phyloP scores from a whole-genome alignment of 1,140 invertebrate species.

The Scylla paramamosain region DNA sequence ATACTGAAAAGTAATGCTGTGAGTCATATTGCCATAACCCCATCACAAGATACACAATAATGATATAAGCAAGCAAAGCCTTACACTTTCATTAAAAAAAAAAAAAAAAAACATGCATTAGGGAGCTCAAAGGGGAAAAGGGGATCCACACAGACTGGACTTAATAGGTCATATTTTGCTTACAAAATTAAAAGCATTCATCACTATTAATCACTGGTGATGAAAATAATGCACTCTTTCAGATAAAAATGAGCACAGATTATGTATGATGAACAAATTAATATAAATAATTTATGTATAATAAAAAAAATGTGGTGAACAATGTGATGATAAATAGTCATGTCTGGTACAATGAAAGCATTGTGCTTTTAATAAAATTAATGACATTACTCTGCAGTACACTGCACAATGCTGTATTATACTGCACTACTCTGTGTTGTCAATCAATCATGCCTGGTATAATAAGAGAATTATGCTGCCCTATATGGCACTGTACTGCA shows the following conservation, averaged over 20 bases:
- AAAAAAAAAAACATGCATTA: not conserved
- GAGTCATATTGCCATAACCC: not conserved
- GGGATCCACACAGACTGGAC: conserved; percentile 18
- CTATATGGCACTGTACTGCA: not conserved
- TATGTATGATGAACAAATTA: not conserved
- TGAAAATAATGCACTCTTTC: not conserved
- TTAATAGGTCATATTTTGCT: not conserved
- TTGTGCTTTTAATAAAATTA: not conserved
- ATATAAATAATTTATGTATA: no score
- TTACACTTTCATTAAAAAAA: not conserved
- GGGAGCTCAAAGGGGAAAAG: not conserved
- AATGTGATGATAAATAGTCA: not conserved
- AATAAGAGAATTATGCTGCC: not conserved
- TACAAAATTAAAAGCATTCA: not conserved
- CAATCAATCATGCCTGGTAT: no score
- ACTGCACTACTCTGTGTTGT: not conserved
- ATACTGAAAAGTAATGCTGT: not conserved
- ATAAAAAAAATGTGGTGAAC: not conserved
- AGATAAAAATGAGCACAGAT: not conserved
- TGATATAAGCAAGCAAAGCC: not conserved
- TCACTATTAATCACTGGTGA: not conserved
- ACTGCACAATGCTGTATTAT: not conserved
- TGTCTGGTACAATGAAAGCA: not conserved
- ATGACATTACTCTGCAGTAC: not conserved
- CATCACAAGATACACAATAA: not conserved